Percentiles rank a stretch among this genome's conserved stretches.
phyloP scores from a whole-genome alignment of 1,140 invertebrate species.

The Ctenoplectra terminalis region DNA sequence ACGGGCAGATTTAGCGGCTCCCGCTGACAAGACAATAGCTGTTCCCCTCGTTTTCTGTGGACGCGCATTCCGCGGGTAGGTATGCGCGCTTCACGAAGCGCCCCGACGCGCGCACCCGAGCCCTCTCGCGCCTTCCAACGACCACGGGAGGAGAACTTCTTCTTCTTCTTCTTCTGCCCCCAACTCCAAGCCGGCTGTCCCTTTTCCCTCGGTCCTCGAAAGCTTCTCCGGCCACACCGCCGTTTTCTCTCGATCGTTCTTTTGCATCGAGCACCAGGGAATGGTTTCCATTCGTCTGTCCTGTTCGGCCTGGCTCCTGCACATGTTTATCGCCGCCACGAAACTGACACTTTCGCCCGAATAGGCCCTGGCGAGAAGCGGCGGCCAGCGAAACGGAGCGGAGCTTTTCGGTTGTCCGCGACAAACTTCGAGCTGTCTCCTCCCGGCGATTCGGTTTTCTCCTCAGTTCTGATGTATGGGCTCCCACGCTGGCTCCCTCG shows the following conservation, averaged over 20 bases:
- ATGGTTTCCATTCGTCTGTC: constrained; percentile 71
- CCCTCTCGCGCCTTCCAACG: constrained; percentile 53
- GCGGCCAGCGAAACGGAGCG: not conserved
- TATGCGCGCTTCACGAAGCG: constrained; percentile 65
- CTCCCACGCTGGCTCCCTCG: not conserved
- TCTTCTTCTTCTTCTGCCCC: constrained; percentile 38
- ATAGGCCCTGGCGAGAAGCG: constrained; percentile 49
- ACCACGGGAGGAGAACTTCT: constrained; percentile 25
- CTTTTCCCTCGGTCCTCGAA: constrained; percentile 27
- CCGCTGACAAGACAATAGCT: constrained; percentile 80
- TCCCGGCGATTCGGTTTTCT: not conserved
- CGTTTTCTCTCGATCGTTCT: constrained; percentile 34
- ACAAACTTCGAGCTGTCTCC: not conserved
- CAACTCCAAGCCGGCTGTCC: constrained; percentile 14
- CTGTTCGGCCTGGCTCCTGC: constrained; percentile 57
- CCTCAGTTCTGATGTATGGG: constrained; percentile 7
- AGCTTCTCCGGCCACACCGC: constrained; percentile 6
- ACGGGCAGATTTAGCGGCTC: constrained; percentile 78
- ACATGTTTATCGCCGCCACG: constrained; percentile 66
- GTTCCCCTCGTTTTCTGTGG: constrained; percentile 74
- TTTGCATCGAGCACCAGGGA: constrained; percentile 49
- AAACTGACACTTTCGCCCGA: constrained; percentile 72
- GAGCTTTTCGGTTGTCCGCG: constrained; percentile 8
- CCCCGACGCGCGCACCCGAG: constrained; percentile 43
- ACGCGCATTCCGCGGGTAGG: constrained; percentile 73